These are phyloP conservation scores for Macroglossus sobrinus DNA, from an alignment of 2,113 vertebrate species.

Conservation along the genomic window DNA sequence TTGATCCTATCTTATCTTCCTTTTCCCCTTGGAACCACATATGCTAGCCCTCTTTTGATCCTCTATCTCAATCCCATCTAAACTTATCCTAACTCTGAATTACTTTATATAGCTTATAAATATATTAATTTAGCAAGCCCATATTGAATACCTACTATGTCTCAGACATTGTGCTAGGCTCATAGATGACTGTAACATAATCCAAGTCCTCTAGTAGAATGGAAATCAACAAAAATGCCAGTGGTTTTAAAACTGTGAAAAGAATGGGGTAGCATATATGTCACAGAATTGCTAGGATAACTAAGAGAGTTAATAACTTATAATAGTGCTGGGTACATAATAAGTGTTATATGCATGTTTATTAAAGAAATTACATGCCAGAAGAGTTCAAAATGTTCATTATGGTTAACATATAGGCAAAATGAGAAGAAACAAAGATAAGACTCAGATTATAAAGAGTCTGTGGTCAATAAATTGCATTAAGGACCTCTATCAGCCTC, in stretches of 20 bases:
- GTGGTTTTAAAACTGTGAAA: background rate
- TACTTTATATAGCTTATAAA: background rate
- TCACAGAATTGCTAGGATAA: background rate
- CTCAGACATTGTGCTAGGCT: background rate
- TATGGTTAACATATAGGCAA: background rate
- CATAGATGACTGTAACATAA: background rate
- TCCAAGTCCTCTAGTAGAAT: background rate
- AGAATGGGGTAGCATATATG: background rate
- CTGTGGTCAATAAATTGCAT: background rate
- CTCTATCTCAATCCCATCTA: background rate
- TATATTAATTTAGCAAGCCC: background rate
- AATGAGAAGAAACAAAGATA: background rate
- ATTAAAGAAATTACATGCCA: background rate
- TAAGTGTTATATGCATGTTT: background rate
- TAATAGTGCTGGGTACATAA: background rate
- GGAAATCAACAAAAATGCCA: background rate
- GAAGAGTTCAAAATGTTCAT: background rate
- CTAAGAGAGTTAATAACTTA: background rate
- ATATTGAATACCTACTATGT: background rate
- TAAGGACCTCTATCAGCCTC: background rate
- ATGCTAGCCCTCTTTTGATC: background rate
- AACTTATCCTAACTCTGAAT: background rate
- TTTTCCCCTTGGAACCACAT: background rate
- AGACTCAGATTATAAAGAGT: background rate
- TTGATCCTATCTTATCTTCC: background rate